phyloP scores from a whole-genome alignment of 2,888 invertebrate species.

The Athetis lepigone region DNA sequence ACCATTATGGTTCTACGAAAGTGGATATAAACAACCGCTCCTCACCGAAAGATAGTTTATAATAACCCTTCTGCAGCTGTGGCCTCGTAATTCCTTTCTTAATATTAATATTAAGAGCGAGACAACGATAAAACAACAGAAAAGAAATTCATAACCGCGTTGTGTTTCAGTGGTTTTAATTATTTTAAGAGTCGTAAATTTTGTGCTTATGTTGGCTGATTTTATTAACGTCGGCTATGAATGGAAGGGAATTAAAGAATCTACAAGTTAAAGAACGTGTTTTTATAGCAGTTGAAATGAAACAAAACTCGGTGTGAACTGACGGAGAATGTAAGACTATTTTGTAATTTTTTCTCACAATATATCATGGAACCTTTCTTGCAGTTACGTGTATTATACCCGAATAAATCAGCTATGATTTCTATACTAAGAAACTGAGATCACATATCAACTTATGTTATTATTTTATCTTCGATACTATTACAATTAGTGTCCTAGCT shows the following conservation, averaged over 20 bases:
- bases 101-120: constrained; percentile 59
- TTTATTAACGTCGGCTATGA: constrained; percentile 47
- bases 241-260: constrained; percentile 28
- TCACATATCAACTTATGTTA: not conserved
- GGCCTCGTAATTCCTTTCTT: constrained; percentile 52
- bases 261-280: constrained; percentile 23
- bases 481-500: too few relatives aligned
- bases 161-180: constrained; percentile 54
- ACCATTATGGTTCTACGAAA: constrained; percentile 43
- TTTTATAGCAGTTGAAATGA: not conserved
- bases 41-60: constrained; percentile 54
- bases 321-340: not conserved
- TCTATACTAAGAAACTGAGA: too few relatives aligned
- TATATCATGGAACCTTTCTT: not conserved
- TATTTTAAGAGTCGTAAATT: constrained; percentile 57
- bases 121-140: constrained; percentile 55
- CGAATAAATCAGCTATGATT: not conserved
- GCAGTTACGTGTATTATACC: not conserved
- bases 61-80: constrained; percentile 61
- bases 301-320: not conserved
- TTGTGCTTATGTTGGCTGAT: constrained; percentile 50
- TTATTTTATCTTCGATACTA: too few relatives aligned
- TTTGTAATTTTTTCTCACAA: not conserved
- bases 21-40: constrained; percentile 43
- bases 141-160: constrained; percentile 57